These are phyloP conservation scores for Leucozona laternaria DNA, from an alignment of 2,888 invertebrate species.

Conservation along the genomic window DNA sequence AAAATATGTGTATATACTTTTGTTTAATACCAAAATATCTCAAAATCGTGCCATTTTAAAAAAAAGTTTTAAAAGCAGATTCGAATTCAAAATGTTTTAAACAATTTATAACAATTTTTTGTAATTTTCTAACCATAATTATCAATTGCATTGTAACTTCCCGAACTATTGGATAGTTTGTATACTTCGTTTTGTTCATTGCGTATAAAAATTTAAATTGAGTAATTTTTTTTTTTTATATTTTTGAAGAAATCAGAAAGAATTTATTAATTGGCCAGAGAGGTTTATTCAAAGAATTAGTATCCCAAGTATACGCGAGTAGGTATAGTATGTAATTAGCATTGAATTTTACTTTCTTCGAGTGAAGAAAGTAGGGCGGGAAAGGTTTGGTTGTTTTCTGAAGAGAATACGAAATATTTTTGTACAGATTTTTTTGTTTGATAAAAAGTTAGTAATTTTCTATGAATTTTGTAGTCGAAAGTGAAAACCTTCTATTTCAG, in stretches of 20 bases:
- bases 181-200: slow-evolving; percentile 2
- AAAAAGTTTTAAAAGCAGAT: no score
- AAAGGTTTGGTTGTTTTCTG: slow-evolving; percentile 3
- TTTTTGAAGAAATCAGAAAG: slow-evolving; percentile 9
- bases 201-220: slow-evolving; percentile 2
- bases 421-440: neutral
- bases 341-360: slow-evolving; percentile 16
- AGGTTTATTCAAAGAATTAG: slow-evolving; percentile 28
- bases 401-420: neutral
- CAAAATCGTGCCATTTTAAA: no score
- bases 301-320: neutral
- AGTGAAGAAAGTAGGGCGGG: slow-evolving; percentile 28
- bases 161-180: neutral
- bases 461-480: neutral
- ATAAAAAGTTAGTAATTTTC: neutral
- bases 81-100: no score
- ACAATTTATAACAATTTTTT: no score
- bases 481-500: neutral
- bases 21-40: no score
- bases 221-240: slow-evolving; percentile 5
- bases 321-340: slow-evolving; percentile 36
- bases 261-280: slow-evolving; percentile 29
- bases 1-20: no score
- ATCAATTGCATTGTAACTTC: neutral
- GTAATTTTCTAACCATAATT: neutral